Conservation (phyloP, 1,140 invertebrate species). For the Paralvinella palmiformis region DNA sequence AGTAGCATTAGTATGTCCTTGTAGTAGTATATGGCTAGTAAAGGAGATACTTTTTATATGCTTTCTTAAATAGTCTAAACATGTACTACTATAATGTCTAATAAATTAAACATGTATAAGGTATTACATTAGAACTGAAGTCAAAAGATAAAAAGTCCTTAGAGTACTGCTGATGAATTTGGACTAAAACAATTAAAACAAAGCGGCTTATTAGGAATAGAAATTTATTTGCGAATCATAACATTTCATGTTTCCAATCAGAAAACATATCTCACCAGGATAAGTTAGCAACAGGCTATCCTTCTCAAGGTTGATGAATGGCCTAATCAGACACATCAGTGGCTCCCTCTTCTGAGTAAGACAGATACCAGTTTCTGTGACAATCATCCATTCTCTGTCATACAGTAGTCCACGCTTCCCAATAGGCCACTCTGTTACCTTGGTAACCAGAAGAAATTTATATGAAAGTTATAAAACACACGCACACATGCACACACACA, state of each 20-base stretch:
- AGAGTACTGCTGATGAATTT: neutral
- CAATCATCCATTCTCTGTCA: constrained; percentile 89
- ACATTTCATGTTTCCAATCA: neutral
- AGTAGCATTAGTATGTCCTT: too few species aligned
- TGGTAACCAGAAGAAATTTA: neutral
- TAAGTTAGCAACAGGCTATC: constrained; percentile 62
- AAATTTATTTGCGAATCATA: neutral
- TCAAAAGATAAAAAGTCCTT: neutral
- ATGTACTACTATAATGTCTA: too few species aligned
- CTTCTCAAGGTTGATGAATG: constrained; percentile 61
- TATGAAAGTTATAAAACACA: neutral
- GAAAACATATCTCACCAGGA: constrained; percentile 53
- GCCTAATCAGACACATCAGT: constrained; percentile 73
- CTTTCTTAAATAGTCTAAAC: too few species aligned
- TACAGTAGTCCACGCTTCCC: constrained; percentile 70
- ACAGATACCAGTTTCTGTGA: constrained; percentile 68
- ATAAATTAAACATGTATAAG: neutral
- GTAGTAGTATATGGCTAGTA: too few species aligned
- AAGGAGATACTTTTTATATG: too few species aligned
- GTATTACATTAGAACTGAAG: neutral
- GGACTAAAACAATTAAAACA: neutral
- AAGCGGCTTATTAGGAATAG: neutral
- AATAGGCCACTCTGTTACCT: constrained; percentile 63
- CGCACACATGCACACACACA: too few species aligned
- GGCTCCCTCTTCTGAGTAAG: constrained; percentile 82